phyloP scores from a whole-genome alignment of 1,140 invertebrate species.

The Pogonognathellus flavescens region DNA sequence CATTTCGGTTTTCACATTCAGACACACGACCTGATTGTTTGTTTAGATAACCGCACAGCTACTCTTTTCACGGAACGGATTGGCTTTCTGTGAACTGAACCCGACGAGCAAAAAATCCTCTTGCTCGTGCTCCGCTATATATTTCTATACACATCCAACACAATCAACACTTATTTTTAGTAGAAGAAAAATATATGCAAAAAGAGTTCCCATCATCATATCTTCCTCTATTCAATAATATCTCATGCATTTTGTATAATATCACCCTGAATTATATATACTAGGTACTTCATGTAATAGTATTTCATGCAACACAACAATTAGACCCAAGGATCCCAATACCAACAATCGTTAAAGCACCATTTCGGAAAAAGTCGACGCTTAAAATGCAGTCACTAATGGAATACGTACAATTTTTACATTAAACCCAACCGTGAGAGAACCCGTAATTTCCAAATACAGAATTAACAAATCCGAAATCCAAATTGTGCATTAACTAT shows the following conservation, averaged over 20 bases:
- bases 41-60: conserved; percentile 87
- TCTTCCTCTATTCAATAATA: background rate
- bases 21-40: conserved; percentile 32
- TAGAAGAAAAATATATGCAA: conserved; percentile 2
- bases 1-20: conserved; percentile 24
- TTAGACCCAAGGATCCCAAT: background rate
- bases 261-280: background rate
- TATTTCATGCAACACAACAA: background rate
- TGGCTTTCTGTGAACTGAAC: conserved; percentile 95
- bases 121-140: conserved; percentile 91
- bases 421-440: no score
- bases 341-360: background rate
- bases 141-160: conserved; percentile 74
- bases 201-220: background rate
- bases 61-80: conserved; percentile 97
- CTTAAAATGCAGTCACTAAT: no score
- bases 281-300: no score
- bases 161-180: conserved; percentile 48
- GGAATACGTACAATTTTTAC: no score
- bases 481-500: background rate
- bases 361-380: no score
- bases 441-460: no score
- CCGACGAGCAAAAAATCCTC: conserved; percentile 96
- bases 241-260: background rate
- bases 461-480: background rate